Evolutionary conservation across 2,797 vertebrate genomes (phyloP).

Genomic region (Cichlasoma orientale): DNA sequence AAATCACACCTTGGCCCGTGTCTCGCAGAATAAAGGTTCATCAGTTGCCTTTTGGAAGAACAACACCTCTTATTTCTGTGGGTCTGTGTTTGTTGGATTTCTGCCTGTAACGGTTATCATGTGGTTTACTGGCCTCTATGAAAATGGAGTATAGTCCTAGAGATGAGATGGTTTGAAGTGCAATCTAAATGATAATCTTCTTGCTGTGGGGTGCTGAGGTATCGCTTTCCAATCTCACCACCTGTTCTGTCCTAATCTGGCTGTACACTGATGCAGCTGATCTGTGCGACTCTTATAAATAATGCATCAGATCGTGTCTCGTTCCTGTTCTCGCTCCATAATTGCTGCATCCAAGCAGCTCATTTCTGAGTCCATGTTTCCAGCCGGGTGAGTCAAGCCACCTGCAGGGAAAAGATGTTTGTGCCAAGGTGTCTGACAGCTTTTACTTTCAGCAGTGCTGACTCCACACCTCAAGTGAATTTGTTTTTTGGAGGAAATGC

Average conservation of each 20-base stretch:
- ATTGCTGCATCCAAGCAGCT: constrained; percentile 17
- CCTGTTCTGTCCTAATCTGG: constrained; percentile 19
- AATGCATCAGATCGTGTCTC: constrained; percentile 42
- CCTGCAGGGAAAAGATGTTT: neutral
- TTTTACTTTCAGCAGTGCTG: neutral
- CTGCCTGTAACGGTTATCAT: neutral
- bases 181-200: constrained; percentile 45
- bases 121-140: neutral
- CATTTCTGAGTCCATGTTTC: neutral
- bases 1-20: neutral
- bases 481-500: neutral
- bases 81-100: neutral
- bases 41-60: neutral
- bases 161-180: neutral
- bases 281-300: constrained; percentile 48
- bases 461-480: neutral
- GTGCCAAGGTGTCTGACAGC: constrained; percentile 12
- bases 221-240: neutral
- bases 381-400: neutral
- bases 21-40: neutral
- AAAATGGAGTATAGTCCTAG: neutral
- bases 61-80: neutral
- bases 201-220: neutral
- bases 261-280: constrained; percentile 10
- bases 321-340: constrained; percentile 40